A percentile compares a stretch with the other conserved stretches of the same genome.
Evolutionary conservation across 2,888 invertebrate species (phyloP).

Genomic region (Gibbula magus): DNA sequence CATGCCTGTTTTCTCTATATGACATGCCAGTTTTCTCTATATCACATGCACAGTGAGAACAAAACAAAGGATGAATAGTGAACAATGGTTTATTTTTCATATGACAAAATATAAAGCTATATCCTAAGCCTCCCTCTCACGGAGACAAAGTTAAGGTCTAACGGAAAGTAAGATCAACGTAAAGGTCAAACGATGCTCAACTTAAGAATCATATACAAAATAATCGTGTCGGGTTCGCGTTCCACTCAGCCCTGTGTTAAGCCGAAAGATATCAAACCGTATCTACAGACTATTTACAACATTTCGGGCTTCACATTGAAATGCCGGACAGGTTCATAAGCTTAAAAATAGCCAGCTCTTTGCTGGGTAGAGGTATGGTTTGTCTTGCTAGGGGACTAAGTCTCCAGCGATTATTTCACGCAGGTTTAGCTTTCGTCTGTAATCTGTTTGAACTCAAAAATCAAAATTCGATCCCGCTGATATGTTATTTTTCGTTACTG

Average conservation of each 20-base stretch:
- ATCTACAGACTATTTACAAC: constrained; percentile 18
- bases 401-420: neutral
- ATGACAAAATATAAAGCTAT: constrained; percentile 44
- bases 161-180: constrained; percentile 24
- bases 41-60: neutral
- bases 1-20: too few species aligned
- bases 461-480: constrained; percentile 15
- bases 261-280: neutral
- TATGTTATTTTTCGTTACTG: neutral
- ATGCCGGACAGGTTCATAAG: neutral
- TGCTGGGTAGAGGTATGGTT: neutral
- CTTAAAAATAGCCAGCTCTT: neutral
- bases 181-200: neutral
- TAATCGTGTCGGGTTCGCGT: neutral
- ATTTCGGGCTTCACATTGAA: neutral
- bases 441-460: neutral
- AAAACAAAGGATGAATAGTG: neutral
- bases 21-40: neutral
- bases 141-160: constrained; percentile 1
- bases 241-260: neutral
- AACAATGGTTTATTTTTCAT: constrained; percentile 35
- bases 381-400: neutral
- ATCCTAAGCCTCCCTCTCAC: constrained; percentile 10
- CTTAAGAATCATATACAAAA: neutral
- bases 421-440: neutral